Evolutionary conservation across 2,888 invertebrate genomes (phyloP).

Genomic region (Halictus ligatus): DNA sequence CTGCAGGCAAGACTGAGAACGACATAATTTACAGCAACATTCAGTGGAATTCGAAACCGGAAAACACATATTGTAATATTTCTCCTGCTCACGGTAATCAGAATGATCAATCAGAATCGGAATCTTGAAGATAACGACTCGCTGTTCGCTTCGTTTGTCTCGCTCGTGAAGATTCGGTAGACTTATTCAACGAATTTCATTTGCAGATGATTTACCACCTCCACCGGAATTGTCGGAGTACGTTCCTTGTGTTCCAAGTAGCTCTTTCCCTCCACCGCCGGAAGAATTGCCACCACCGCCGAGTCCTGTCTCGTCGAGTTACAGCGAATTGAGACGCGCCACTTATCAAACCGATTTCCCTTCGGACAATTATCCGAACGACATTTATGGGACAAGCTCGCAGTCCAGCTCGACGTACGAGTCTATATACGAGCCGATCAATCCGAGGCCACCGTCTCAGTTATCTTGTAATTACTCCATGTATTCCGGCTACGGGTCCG

Average conservation of each 20-base stretch:
- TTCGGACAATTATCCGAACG: constrained; percentile 82
- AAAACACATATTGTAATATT: constrained; percentile 87
- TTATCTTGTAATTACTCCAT: constrained; percentile 89
- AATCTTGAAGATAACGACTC: not conserved
- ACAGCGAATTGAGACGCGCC: constrained; percentile 93
- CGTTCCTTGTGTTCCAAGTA: constrained; percentile 79
- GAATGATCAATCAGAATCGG: not conserved
- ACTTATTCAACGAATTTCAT: constrained; percentile 35
- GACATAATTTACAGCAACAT: constrained; percentile 86
- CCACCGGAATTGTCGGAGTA: constrained; percentile 85
- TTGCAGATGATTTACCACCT: constrained; percentile 87
- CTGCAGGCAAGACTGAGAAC: constrained; percentile 81
- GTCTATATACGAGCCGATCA: constrained; percentile 96
- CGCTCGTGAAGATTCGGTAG: not conserved
- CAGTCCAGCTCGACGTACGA: constrained; percentile 92
- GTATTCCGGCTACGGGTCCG: constrained; percentile 88
- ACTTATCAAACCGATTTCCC: constrained; percentile 87
- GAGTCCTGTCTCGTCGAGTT: constrained; percentile 95
- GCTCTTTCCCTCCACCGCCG: constrained; percentile 84
- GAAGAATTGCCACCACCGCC: constrained; percentile 93
- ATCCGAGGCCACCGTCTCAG: constrained; percentile 91
- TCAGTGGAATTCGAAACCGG: constrained; percentile 84
- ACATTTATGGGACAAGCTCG: constrained; percentile 89
- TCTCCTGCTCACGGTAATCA: constrained; percentile 73
- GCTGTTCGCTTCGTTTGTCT: not conserved